phyloP scores from a whole-genome alignment of 2,113 vertebrate species.

The Xenus cinereus region DNA sequence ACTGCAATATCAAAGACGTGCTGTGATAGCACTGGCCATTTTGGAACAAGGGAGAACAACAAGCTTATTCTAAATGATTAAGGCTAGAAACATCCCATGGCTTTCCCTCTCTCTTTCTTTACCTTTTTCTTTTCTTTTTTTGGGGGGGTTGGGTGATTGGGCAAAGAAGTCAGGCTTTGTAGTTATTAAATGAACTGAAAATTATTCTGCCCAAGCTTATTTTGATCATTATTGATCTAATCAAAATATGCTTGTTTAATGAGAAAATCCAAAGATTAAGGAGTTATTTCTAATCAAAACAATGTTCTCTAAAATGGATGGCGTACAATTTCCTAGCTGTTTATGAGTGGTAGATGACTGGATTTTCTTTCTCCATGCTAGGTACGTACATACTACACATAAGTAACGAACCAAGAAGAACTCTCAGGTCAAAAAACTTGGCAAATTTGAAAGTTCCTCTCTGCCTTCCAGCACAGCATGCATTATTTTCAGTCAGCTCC shows the following conservation, averaged over 20 bases:
- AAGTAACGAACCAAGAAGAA: background rate
- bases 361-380: background rate
- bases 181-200: background rate
- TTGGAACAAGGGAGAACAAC: background rate
- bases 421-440: background rate
- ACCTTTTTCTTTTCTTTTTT: rapidly evolving
- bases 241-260: background rate
- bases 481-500: background rate
- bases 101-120: background rate
- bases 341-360: background rate
- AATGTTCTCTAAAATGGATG: background rate
- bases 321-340: background rate
- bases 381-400: background rate
- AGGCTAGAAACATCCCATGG: background rate
- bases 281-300: background rate
- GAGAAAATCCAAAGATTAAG: background rate
- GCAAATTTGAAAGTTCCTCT: background rate
- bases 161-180: background rate
- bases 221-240: background rate
- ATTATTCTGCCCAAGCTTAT: background rate
- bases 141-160: too few relatives aligned
- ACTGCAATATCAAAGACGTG: background rate
- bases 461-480: background rate
- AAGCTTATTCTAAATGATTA: background rate
- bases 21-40: background rate